These are phyloP conservation scores for Setipinna tenuifilis DNA, from an alignment of 2,797 vertebrate genomes.

Conservation along the genomic window DNA sequence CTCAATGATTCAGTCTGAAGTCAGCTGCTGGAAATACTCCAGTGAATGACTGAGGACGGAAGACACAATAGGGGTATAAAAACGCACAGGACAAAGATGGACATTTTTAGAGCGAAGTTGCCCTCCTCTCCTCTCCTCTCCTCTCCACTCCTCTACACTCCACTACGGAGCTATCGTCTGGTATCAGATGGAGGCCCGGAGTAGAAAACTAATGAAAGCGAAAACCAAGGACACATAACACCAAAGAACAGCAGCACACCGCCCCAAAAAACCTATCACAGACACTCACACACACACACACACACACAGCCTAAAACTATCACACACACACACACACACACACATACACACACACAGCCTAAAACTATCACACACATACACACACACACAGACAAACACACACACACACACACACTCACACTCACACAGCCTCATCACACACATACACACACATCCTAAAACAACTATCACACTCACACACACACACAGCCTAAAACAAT, in stretches of 20 bases:
- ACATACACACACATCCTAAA: not conserved
- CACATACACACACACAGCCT: no score
- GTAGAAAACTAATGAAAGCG: not conserved
- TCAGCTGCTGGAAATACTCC: not conserved
- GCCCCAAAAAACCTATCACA: not conserved
- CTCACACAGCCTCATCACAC: no score
- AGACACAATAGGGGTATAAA: not conserved
- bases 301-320: not conserved
- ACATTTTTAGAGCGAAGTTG: not conserved
- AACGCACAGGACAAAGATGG: not conserved
- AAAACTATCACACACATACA: not conserved
- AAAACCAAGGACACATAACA: not conserved
- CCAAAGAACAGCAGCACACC: not conserved
- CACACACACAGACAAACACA: no score
- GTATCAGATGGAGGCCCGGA: not conserved
- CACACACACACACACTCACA: not conserved
- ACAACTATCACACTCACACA: not conserved
- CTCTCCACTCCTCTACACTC: no score
- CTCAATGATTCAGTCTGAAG: not conserved
- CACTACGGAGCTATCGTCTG: not conserved
- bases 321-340: not conserved
- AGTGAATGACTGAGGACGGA: not conserved
- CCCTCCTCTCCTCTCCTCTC: no score
- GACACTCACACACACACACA: conserved; percentile 12
- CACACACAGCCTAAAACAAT: no score